phyloP scores from a whole-genome alignment of 1,140 invertebrate species.

The Uloborus diversus region DNA sequence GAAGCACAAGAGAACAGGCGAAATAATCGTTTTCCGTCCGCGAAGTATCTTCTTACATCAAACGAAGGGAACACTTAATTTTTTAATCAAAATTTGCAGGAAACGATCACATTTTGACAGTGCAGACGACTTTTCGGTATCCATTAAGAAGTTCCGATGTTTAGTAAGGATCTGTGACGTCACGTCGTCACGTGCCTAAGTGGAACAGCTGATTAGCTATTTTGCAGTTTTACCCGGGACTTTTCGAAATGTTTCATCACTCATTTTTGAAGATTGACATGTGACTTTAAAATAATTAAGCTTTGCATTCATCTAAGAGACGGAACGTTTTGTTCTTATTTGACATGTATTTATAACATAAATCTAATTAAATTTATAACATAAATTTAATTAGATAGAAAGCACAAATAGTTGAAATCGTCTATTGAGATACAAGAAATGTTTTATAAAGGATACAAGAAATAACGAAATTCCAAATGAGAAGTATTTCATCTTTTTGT shows the following conservation, averaged over 20 bases:
- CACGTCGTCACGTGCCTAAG: constrained; percentile 40
- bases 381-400: neutral
- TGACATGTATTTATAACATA: neutral
- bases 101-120: constrained; percentile 44
- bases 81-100: neutral
- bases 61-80: neutral
- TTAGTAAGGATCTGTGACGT: constrained; percentile 40
- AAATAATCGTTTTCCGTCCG: neutral
- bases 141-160: constrained; percentile 14
- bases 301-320: neutral
- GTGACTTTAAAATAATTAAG: neutral
- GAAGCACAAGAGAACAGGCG: neutral
- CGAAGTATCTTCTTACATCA: neutral
- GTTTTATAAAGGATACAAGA: too few species aligned
- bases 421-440: too few species aligned
- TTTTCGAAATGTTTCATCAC: neutral
- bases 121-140: constrained; percentile 24
- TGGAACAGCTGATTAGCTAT: constrained; percentile 32
- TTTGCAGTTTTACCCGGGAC: neutral
- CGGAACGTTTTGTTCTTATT: neutral
- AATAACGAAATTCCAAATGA: too few species aligned
- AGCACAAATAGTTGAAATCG: too few species aligned
- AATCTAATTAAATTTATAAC: neutral
- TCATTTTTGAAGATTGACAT: neutral
- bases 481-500: too few species aligned